phyloP scores from a whole-genome alignment of 1,140 invertebrate species.

The Halyomorpha halys region DNA sequence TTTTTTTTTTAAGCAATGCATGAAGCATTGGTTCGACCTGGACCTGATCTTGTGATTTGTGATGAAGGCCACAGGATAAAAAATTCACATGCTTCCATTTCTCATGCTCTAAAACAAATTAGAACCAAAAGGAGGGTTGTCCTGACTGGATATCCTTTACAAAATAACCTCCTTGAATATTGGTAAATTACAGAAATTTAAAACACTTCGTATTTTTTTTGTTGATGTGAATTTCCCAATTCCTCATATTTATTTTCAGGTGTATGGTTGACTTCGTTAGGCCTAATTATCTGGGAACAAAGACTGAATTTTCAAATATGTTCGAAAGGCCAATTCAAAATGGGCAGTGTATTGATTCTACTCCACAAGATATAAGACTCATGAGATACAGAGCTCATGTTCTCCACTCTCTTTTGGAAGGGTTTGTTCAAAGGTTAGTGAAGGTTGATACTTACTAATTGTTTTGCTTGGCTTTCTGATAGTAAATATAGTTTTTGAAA shows the following conservation, averaged over 20 bases:
- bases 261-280: constrained; percentile 94
- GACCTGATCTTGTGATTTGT: constrained; percentile 89
- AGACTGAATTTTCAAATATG: constrained; percentile 91
- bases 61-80: constrained; percentile 96
- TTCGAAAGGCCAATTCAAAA: constrained; percentile 92
- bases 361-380: constrained; percentile 74
- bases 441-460: too few species aligned
- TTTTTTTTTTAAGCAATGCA: constrained; percentile 61
- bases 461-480: too few species aligned
- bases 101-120: constrained; percentile 83
- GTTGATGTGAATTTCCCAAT: too few species aligned
- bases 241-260: constrained; percentile 30
- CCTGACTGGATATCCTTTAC: constrained; percentile 90
- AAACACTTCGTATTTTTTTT: too few species aligned
- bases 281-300: constrained; percentile 83
- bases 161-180: constrained; percentile 92
- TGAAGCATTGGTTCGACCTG: constrained; percentile 75
- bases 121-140: constrained; percentile 80
- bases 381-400: constrained; percentile 87
- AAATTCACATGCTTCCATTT: constrained; percentile 87
- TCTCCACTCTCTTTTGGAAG: constrained; percentile 75
- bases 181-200: constrained; percentile 44
- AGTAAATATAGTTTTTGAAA: too few species aligned
- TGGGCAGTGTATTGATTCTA: constrained; percentile 87
- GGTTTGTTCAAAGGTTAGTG: constrained; percentile 72